These are phyloP conservation scores for Aleiodes sp. DNA, from an alignment of 1,140 invertebrate species.

Conservation along the genomic window DNA sequence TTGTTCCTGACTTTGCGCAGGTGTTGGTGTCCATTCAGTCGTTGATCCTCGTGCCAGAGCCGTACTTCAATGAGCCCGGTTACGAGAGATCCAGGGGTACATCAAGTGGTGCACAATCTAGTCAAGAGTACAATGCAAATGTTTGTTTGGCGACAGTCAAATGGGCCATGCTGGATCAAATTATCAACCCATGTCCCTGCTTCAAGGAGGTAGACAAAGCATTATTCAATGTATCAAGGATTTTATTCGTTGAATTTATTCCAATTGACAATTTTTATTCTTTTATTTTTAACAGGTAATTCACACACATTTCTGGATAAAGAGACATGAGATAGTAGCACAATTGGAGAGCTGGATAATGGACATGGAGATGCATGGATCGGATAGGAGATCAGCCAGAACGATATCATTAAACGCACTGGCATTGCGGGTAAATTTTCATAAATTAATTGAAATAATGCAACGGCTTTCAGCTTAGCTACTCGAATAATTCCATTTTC, in stretches of 20 bases:
- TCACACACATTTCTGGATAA: conserved; percentile 94
- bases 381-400: conserved; percentile 77
- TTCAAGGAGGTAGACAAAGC: conserved; percentile 81
- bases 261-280: not conserved
- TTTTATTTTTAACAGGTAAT: conserved; percentile 75
- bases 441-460: not conserved
- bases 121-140: conserved; percentile 94
- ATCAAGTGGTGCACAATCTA: conserved; percentile 85
- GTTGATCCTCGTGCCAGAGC: conserved; percentile 93
- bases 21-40: conserved; percentile 97
- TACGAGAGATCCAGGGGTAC: conserved; percentile 93
- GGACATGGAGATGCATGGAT: conserved; percentile 80
- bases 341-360: conserved; percentile 92
- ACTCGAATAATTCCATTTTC: not conserved
- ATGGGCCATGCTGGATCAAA: conserved; percentile 96
- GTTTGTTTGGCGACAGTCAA: conserved; percentile 94
- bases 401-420: conserved; percentile 80
- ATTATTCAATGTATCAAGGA: conserved; percentile 4
- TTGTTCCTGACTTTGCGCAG: conserved; percentile 58
- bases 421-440: conserved; percentile 74
- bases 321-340: conserved; percentile 87
- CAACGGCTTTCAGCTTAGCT: no score
- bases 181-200: conserved; percentile 89
- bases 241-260: conserved; percentile 3
- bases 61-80: conserved; percentile 98